phyloP scores from a whole-genome alignment of 2,113 vertebrate species.

The Sclerurus mexicanus region DNA sequence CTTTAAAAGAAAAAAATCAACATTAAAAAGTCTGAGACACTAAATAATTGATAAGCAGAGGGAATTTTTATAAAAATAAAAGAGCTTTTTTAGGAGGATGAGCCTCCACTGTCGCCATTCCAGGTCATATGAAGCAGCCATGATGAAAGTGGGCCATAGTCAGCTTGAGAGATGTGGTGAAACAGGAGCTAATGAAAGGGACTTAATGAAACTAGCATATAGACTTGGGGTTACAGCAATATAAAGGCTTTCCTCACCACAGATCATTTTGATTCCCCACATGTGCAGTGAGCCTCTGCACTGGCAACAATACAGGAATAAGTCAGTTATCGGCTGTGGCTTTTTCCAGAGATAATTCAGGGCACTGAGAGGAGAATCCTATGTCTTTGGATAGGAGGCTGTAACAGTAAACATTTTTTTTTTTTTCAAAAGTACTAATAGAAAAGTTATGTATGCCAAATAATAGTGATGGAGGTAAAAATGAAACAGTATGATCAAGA shows the following conservation, averaged over 20 bases:
- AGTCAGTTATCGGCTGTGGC: not conserved
- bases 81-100: conserved; percentile 3
- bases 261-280: not conserved
- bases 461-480: not conserved
- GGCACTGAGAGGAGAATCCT: not conserved
- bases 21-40: not conserved
- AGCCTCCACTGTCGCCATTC: conserved; percentile 7
- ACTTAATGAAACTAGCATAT: not conserved
- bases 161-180: not conserved
- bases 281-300: not conserved
- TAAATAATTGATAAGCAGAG: conserved; percentile 28
- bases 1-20: not conserved
- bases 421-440: not conserved
- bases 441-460: not conserved
- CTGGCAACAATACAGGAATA: not conserved
- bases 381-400: not conserved
- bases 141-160: not conserved
- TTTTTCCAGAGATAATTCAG: not conserved
- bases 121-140: not conserved
- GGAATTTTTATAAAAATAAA: conserved; percentile 7
- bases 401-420: not conserved
- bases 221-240: not conserved
- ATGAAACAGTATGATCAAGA: not conserved
- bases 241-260: not conserved
- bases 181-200: not conserved